Conservation (phyloP, 1,140 invertebrate genomes). For the Daktulosphaira vitifoliae region DNA sequence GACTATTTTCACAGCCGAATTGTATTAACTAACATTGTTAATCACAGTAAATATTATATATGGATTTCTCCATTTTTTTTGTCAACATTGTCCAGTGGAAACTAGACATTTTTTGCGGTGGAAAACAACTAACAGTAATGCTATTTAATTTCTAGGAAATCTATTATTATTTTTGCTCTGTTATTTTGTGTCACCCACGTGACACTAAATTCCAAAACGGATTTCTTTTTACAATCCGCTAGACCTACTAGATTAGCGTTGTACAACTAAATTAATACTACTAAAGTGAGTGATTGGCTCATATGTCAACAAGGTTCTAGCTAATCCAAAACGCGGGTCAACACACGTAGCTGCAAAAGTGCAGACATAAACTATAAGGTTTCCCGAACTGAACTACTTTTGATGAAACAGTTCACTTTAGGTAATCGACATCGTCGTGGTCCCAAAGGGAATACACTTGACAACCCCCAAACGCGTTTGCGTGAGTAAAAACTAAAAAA, state of each 20-base stretch:
- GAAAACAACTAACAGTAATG: constrained; percentile 12
- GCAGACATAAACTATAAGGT: constrained; percentile 9
- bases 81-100: neutral
- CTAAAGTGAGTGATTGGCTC: neutral
- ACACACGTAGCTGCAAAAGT: constrained; percentile 25
- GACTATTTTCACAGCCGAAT: constrained; percentile 9
- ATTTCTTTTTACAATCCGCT: neutral
- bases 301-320: neutral
- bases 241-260: no score
- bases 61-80: constrained; percentile 8
- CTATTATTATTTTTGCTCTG: constrained; percentile 9
- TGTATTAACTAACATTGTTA: constrained; percentile 5
- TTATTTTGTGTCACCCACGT: neutral
- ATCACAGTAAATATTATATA: constrained; percentile 18
- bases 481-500: constrained; percentile 2
- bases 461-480: neutral
- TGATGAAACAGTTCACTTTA: constrained; percentile 6
- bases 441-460: neutral
- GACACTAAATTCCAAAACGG: neutral
- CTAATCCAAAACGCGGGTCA: constrained; percentile 20
- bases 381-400: neutral
- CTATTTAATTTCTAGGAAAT: constrained; percentile 17
- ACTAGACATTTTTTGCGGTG: constrained; percentile 4
- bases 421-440: neutral
- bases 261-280: no score